Base-by-base conservation (phyloP, 64 coral and sea anemone species). In the Catalaphyllia jardinei region DNA sequence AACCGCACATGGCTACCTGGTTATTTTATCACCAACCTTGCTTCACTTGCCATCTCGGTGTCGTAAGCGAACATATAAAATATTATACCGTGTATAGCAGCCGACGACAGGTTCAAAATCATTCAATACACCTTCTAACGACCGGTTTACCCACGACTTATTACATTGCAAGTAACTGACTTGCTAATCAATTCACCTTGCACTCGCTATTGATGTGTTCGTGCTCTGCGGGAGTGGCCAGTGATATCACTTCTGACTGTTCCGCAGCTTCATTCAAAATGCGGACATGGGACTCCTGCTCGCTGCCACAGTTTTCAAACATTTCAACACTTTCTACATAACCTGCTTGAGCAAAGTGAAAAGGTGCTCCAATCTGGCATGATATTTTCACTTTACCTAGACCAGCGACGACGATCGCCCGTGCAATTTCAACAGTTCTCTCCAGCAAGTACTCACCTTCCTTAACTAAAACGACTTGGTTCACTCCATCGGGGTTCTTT, bases 361-460 rank as follows among this genome's bases (percentile, higher is more conserved):
- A 76, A 42, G 74, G 74, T 76, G 19, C 31, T 76, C 74, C 74
- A 39, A 29, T 46, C 31, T 76, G 18, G 74, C 74, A 76, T 29
- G 74, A 76, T 46, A 76, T 19, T 46, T 10, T 76, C 13, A 76
- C 74, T 50, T 76, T 50, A 10, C 74, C 74, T 39, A 13, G 35
- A 76, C 74, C 74, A 46, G 8, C 74, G 14, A 76, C 2, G 14
- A 50, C 38, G 12, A 76, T 39, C 16, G 74, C 1, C 42, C 16
- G 74, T 76, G 25, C 4, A 8, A 76, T 76, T 8, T 76, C 31
- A 50, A 76, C 33, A 46, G 10, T 76, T 19, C 16, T 76, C 31
- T 76, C 17, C 31, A 76, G 0, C 31, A 19, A 18, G 74, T 76
- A 76, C 15, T 76, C 38, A 1, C 74, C 74, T 76, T 76, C 74